Base-by-base conservation (phyloP, 2,888 invertebrate species). In the Drosophila mercatorum region DNA sequence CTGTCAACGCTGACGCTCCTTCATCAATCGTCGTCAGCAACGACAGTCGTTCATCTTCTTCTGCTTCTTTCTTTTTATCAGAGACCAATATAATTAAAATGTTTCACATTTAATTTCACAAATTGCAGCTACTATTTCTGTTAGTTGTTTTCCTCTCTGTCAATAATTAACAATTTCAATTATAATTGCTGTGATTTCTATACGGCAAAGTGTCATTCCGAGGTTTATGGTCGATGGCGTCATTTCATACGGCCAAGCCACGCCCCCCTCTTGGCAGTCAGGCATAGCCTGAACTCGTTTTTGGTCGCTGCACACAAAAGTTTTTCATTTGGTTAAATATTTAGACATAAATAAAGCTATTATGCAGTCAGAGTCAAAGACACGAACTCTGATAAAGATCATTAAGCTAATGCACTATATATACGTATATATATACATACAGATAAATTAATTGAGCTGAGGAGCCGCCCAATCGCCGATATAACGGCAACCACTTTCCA, bases 231-330 rank as follows among this genome's bases (percentile, higher is more conserved):
- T 67, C 68, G 60, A 75, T 68, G 70, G 58, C 75, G 52, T 40
- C 52, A 60, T 38, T 43, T 57, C 57, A 70, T 62, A 34, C 22
- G 7, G n/a, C 5, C 43, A 12, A 22, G 31, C 36, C 59, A 38
- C 34, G 34, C 40, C 47, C 31, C n/a, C 36, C 22, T 14, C 22
- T 14, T 41, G 26, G 26, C 69, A 72, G 75, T 36, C 71, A 75
- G 60, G 57, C 78, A 75, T 72, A 85, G 83, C 90, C 76, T 89
- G 86, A 87, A 90, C 86, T 83, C 62, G 74, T 82, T 78, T 85
- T 85, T 82, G 72, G 59, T 75, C 81, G 75, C 70, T 83, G 87
- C 70, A 56, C 86, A 36, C 26, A 3, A 10, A 36, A 38, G 51
- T 34, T 28, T 34, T 51, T 57, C 51, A 57, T 41, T 52, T 56